Base-by-base conservation (phyloP, 2,888 invertebrate species). In the Tanytarsus gracilentus region DNA sequence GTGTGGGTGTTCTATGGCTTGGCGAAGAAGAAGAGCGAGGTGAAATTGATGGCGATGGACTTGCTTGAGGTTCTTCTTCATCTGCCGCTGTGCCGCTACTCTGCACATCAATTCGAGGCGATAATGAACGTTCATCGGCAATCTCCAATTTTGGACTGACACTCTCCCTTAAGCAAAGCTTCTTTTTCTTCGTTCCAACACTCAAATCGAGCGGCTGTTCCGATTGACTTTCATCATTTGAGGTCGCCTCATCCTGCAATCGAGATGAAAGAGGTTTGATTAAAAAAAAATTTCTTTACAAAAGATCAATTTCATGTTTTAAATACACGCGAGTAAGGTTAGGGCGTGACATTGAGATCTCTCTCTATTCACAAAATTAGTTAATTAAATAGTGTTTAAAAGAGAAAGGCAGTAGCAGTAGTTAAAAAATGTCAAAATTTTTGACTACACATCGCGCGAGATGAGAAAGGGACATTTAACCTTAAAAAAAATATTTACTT, bases 141-240 rank as follows among this genome's bases (percentile, higher is more conserved):
- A 25, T 51, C 14, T 50, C 29, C 8, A n/a, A n/a, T n/a, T 49
- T 27, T 16, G 16, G 29, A 9, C 58, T 23, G 62, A 30, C 9
- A 53, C 62, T n/a, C 11, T 44, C 21, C 18, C 18, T 44, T 23
- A 44, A 11, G 63, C 56, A 50, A 33, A 14, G 11, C 59, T 52
- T 25, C 75, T 74, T 50, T 69, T 70, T 62, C 78, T 73, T 81
- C 63, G 77, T 75, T 26, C 80, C 75, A 21, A 86, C 76, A 53
- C 86, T 83, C 64, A 90, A 75, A 72, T 90, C 90, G 48, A 90
- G 72, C 0, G 90, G 89, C 68, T 85, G 82, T 62, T 86, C 85
- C 4, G 75, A 27, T 29, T 58, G 58, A 44, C 48, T 58, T 26
- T 55, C 55, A 21, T 52, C 52, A 40, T 36, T 55, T 25, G 49